These are phyloP conservation scores for Archips xylosteana DNA, from an alignment of 2,888 invertebrate species.

Conservation along the genomic window DNA sequence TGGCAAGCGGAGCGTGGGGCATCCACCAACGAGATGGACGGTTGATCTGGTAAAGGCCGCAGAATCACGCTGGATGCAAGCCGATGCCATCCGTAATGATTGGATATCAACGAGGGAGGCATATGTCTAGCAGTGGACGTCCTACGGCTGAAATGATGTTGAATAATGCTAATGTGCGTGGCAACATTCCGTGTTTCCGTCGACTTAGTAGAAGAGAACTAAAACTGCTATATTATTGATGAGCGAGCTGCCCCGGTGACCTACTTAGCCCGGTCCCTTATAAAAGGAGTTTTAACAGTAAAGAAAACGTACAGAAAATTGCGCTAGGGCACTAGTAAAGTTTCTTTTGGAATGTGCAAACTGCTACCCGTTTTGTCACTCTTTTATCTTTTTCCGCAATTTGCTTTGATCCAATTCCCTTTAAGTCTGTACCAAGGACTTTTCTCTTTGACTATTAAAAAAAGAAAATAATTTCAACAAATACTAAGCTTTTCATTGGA, in stretches of 20 bases:
- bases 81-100: too few species aligned
- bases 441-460: neutral
- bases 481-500: neutral
- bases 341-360: constrained; percentile 13
- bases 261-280: constrained; percentile 53
- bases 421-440: neutral
- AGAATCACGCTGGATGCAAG: too few species aligned
- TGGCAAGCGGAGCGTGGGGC: too few species aligned
- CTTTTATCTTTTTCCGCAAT: constrained; percentile 5
- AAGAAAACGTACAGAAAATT: constrained; percentile 49
- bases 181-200: constrained; percentile 18
- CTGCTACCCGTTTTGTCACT: neutral
- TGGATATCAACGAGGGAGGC: too few species aligned
- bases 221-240: constrained; percentile 57
- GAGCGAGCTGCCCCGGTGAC: constrained; percentile 58
- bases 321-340: constrained; percentile 24
- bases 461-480: neutral
- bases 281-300: constrained; percentile 47
- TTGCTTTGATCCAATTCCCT: constrained; percentile 14
- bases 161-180: constrained; percentile 10
- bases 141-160: too few species aligned
- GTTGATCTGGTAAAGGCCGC: too few species aligned
- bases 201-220: constrained; percentile 18
- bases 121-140: too few species aligned
- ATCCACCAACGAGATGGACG: too few species aligned